Evolutionary conservation across 64 coral and sea anemone species (phyloP).

Genomic region (Platygyra sinensis): DNA sequence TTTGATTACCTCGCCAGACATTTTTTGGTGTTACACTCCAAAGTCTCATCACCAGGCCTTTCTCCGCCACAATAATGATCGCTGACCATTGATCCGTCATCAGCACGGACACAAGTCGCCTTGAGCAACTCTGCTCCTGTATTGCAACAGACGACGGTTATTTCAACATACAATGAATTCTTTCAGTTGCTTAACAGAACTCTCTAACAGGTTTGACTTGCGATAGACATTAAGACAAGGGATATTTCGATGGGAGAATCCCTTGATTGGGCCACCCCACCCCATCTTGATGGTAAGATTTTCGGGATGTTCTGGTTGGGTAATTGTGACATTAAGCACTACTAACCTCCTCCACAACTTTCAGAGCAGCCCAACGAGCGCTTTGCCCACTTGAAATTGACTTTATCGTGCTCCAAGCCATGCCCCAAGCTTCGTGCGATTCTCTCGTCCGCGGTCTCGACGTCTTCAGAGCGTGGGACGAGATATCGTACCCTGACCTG

Average conservation of each 20-base stretch:
- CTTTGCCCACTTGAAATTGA: conserved; percentile 41
- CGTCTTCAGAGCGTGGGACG: not conserved
- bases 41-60: conserved; percentile 30
- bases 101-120: conserved; percentile 4
- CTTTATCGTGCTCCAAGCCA: not conserved
- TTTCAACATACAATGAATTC: no score
- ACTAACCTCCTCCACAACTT: conserved; percentile 47
- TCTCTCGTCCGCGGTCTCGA: not conserved
- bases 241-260: no score
- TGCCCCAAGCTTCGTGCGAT: conserved; percentile 16
- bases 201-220: no score
- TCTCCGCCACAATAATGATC: conserved; percentile 22
- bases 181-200: no score
- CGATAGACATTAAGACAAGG: no score
- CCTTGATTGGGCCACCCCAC: no score
- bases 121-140: conserved; percentile 6
- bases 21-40: conserved; percentile 6
- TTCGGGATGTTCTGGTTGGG: no score
- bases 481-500: conserved; percentile 37
- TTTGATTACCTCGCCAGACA: conserved; percentile 8
- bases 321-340: not conserved
- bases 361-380: conserved; percentile 37
- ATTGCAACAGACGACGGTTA: not conserved
- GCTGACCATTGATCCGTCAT: conserved; percentile 36
- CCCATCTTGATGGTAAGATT: no score